phyloP scores from a whole-genome alignment of 2,888 invertebrate genomes.

The Tinea trinotella region DNA sequence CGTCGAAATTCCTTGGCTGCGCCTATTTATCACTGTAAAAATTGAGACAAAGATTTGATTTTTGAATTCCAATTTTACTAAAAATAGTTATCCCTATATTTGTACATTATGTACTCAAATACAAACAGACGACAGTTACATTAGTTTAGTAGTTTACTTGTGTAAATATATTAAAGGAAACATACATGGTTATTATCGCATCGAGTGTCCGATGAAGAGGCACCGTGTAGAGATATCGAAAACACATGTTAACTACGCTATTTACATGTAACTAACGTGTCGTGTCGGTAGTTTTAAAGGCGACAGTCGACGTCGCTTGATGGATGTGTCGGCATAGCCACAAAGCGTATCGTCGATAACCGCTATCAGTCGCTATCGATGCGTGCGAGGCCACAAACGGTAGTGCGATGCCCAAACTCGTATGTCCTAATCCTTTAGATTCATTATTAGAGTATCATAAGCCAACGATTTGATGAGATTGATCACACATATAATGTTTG shows the following conservation, averaged over 20 bases:
- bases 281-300: conserved; percentile 60
- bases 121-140: conserved; percentile 11
- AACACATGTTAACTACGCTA: conserved; percentile 61
- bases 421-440: conserved; percentile 33
- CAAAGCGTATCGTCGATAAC: conserved; percentile 63
- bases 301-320: conserved; percentile 38
- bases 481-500: conserved; percentile 17
- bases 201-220: conserved; percentile 55
- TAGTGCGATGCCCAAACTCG: conserved; percentile 21
- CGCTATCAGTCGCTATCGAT: conserved; percentile 35
- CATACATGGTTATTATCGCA: conserved; percentile 44
- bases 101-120: neutral
- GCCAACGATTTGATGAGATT: conserved; percentile 17
- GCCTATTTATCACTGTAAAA: too few species aligned
- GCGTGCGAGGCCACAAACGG: conserved; percentile 18
- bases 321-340: conserved; percentile 64
- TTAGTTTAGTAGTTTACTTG: conserved; percentile 12
- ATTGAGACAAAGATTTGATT: too few species aligned
- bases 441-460: conserved; percentile 15
- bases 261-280: conserved; percentile 39
- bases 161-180: conserved; percentile 43
- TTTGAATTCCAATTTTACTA: neutral
- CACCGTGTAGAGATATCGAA: conserved; percentile 50
- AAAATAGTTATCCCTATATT: neutral
- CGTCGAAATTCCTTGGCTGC: too few species aligned